Conservation (phyloP, 2,888 invertebrate genomes). For the Xestia ashworthii region DNA sequence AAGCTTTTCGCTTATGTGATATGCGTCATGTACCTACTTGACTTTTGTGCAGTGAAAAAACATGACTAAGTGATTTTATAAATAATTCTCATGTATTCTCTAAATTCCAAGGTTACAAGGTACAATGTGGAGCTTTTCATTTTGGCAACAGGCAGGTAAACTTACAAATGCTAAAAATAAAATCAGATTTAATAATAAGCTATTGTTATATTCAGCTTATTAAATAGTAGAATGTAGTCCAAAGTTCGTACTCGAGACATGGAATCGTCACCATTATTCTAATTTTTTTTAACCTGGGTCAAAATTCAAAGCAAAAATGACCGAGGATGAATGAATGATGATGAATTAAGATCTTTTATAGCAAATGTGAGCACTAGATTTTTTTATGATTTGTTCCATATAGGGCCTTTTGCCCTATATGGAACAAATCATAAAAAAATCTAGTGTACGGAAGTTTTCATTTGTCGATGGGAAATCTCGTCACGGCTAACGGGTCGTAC, state of each 20-base stretch:
- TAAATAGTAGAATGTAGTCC: no score
- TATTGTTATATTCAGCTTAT: not conserved
- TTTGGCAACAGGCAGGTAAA: not conserved
- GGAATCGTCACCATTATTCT: not conserved
- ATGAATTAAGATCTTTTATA: no score
- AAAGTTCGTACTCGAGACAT: not conserved
- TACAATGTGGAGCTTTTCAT: not conserved
- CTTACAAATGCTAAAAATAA: not conserved
- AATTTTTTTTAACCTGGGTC: not conserved
- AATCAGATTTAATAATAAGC: not conserved
- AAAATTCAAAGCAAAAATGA: no score
- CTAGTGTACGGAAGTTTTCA: not conserved
- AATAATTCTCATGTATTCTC: not conserved
- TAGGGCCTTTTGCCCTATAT: no score
- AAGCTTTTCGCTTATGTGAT: not conserved
- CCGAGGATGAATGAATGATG: no score
- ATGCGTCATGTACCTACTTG: not conserved
- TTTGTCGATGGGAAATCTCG: not conserved
- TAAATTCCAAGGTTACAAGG: not conserved
- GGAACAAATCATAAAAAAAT: no score
- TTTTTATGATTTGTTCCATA: no score
- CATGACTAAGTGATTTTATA: not conserved
- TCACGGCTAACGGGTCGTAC: not conserved
- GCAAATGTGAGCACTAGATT: no score
- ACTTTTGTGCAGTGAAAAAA: slow-evolving; percentile 2